Evolutionary conservation across 2,888 invertebrate genomes (phyloP).

Genomic region (Caenorhabditis macrosperma): DNA sequence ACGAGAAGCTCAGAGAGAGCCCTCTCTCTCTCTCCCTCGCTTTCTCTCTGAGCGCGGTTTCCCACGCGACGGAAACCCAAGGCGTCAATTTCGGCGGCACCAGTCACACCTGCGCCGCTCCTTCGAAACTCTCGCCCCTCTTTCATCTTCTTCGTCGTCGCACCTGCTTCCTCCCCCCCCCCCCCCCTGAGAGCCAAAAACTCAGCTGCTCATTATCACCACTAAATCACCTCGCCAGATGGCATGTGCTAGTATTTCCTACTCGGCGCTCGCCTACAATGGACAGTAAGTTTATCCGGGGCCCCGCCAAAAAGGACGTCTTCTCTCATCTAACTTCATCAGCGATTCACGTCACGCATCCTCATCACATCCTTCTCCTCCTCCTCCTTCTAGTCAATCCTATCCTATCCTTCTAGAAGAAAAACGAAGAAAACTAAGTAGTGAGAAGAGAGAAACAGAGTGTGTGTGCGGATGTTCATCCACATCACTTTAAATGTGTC

Average conservation of each 20-base stretch:
- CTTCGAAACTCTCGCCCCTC: neutral
- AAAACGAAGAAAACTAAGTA: too few species aligned
- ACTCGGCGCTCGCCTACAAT: conserved; percentile 69
- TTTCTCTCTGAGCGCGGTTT: conserved; percentile 59
- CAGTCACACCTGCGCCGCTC: conserved; percentile 31
- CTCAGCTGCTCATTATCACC: conserved; percentile 34
- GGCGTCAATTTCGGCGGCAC: conserved; percentile 53
- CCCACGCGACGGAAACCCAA: conserved; percentile 59
- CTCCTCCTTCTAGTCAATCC: conserved; percentile 13
- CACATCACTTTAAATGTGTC: conserved; percentile 54
- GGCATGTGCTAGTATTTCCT: conserved; percentile 71
- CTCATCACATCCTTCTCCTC: conserved; percentile 30
- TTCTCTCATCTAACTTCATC: conserved; percentile 40
- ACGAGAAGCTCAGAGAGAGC: conserved; percentile 4
- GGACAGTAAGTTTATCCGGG: conserved; percentile 70
- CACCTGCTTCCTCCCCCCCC: conserved; percentile 33
- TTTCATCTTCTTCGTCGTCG: conserved; percentile 41
- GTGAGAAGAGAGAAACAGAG: too few species aligned
- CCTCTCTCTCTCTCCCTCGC: too few species aligned
- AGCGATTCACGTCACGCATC: conserved; percentile 47
- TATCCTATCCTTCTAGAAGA: too few species aligned
- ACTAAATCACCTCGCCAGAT: conserved; percentile 46
- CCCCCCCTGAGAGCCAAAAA: conserved; percentile 9
- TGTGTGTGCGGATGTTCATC: conserved; percentile 22
- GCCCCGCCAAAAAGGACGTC: conserved; percentile 4